phyloP scores from a whole-genome alignment of 2,113 vertebrate genomes.

The Puffinus mauretanicus region DNA sequence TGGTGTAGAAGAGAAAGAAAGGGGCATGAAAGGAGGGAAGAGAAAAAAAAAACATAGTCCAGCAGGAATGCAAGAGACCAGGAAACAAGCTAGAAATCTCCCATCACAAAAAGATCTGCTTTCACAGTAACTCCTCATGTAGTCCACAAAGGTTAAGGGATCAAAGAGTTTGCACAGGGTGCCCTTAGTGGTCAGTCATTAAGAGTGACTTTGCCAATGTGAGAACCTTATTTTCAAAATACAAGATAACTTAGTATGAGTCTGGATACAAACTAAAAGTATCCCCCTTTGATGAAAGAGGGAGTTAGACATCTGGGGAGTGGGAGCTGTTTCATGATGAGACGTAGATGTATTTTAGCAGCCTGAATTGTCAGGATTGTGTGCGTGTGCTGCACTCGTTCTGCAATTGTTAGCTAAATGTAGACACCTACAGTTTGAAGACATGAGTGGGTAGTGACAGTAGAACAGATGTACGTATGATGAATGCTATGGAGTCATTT shows the following conservation, averaged over 20 bases:
- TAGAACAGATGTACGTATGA: neutral
- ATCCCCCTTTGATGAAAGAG: neutral
- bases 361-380: neutral
- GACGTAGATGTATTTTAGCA: neutral
- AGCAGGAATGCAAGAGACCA: neutral
- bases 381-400: accelerated
- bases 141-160: neutral
- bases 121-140: neutral
- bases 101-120: neutral
- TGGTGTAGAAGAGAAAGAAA: neutral
- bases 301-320: neutral
- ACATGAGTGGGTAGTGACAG: neutral
- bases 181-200: neutral
- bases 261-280: neutral
- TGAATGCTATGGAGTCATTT: neutral
- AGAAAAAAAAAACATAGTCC: neutral
- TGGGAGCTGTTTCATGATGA: neutral
- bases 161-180: neutral
- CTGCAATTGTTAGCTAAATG: neutral
- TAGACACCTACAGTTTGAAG: neutral
- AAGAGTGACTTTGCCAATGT: neutral
- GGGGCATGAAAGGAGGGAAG: neutral
- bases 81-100: neutral
- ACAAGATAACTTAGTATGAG: neutral
- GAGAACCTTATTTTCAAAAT: neutral